Evolutionary conservation across 2,797 vertebrate species (phyloP), one percentile per base, ranked within the genome.

Genomic region (Chelon auratus): DNA sequence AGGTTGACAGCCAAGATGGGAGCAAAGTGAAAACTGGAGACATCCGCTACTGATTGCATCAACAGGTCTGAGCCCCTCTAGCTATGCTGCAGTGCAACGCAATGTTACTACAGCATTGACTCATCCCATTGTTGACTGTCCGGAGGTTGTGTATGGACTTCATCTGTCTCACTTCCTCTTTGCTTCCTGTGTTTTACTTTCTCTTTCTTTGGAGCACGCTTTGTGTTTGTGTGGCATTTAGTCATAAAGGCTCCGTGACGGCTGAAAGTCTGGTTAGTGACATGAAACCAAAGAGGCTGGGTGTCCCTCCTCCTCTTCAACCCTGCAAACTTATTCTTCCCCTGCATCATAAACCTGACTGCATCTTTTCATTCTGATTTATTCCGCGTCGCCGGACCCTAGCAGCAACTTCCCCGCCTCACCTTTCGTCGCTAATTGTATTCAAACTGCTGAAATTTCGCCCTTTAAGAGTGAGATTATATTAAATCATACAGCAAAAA

Each of bases 11-110:
- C 72, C 64, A 67, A 82, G 85, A 90, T 87, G 88, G 84, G 62
- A 78, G 78, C 68, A 61, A 80, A 86, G 69, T 85, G 81, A 84
- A 86, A 82, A 84, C 62, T 79, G 22, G 24, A 91, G 78, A 87
- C 62, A 80, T 78, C 76, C 78, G 70, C 53, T 54, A 37, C 72
- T 81, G 88, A 90, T 85, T 88, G 82, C 86, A 89, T 90, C 87
- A 88, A 90, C 87, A 90, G 87, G 89, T 90, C 81, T 72, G 72
- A 86, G 62, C 70, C 84, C 74, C 84, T 82, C 78, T 84, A 90
- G 89, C 86, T 91, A 68, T 82, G 74, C 88, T 82, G 87, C 89
- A 91, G 68, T 86, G 89, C 87, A 68, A 79, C 85, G 52, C 70
- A 63, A 75, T 72, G 42, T 83, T 80, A 82, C 82, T 76, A 79